Evolutionary conservation across 1,140 invertebrate species (phyloP).

Genomic region (Eupristina koningsbergeri): DNA sequence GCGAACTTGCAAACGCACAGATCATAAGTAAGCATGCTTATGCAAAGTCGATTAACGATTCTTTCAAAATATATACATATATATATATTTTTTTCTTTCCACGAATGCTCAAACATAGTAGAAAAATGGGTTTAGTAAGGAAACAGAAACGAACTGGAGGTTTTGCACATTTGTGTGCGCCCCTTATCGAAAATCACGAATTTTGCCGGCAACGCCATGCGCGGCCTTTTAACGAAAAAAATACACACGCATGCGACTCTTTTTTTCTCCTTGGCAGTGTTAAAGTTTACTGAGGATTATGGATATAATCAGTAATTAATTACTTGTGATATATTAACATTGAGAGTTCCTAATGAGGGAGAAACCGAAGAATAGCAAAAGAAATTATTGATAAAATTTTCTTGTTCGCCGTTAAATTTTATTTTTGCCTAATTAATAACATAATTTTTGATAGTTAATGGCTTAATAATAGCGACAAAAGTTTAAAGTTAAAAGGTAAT

Average conservation of each 20-base stretch:
- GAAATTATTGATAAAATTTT: not conserved
- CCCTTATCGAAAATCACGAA: conserved; percentile 57
- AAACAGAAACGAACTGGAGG: conserved; percentile 62
- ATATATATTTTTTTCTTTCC: conserved; percentile 42
- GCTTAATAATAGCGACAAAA: not conserved
- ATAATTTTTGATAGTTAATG: not conserved
- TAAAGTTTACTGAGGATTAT: not conserved
- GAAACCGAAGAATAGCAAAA: not conserved
- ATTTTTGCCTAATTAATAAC: not conserved
- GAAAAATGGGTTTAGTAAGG: conserved; percentile 55
- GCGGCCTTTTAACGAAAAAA: conserved; percentile 2
- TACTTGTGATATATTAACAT: conserved; percentile 5
- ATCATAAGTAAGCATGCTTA: not conserved
- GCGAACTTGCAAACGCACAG: conserved; percentile 38
- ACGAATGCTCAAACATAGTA: conserved; percentile 47
- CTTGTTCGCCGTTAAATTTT: not conserved
- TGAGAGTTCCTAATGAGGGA: conserved; percentile 6
- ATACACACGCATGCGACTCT: not conserved
- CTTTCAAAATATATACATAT: conserved; percentile 27
- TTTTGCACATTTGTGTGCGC: conserved; percentile 69
- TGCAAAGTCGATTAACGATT: not conserved
- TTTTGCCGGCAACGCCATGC: not conserved
- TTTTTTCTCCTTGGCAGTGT: conserved; percentile 18
- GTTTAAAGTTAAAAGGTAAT: not conserved
- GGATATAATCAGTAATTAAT: conserved; percentile 1